A percentile compares a stretch with the other conserved stretches of the same genome.
phyloP scores from a whole-genome alignment of 2,113 vertebrate genomes.

The Pelodiscus sinensis region DNA sequence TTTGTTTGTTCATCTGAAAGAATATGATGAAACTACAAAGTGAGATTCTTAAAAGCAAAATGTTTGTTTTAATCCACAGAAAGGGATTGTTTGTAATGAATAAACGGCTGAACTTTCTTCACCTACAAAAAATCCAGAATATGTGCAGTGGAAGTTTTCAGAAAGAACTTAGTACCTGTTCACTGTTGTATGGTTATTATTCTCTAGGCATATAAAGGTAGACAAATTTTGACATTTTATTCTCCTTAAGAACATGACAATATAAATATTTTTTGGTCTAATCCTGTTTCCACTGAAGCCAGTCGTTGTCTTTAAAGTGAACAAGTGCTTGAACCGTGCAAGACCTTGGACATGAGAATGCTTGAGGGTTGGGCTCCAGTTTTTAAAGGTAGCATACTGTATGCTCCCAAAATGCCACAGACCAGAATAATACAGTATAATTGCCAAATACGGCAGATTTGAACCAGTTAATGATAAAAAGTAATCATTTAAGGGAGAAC shows the following conservation, averaged over 20 bases:
- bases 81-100: background rate
- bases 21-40: background rate
- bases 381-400: background rate
- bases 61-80: background rate
- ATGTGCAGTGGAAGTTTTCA: background rate
- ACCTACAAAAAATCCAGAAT: background rate
- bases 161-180: accelerated
- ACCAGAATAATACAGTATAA: no score
- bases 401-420: background rate
- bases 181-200: background rate
- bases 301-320: background rate
- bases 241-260: background rate
- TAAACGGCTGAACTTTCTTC: background rate
- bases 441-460: background rate
- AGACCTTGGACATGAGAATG: background rate
- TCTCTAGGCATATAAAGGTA: background rate
- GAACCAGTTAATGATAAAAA: background rate
- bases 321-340: accelerated
- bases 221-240: background rate
- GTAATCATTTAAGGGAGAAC: background rate
- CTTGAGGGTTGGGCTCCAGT: background rate
- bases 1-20: background rate
- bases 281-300: background rate
- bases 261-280: background rate
- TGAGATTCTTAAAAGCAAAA: background rate